These are phyloP conservation scores for Lasioglossum baleicum DNA, from an alignment of 1,140 invertebrate species.

Conservation along the genomic window DNA sequence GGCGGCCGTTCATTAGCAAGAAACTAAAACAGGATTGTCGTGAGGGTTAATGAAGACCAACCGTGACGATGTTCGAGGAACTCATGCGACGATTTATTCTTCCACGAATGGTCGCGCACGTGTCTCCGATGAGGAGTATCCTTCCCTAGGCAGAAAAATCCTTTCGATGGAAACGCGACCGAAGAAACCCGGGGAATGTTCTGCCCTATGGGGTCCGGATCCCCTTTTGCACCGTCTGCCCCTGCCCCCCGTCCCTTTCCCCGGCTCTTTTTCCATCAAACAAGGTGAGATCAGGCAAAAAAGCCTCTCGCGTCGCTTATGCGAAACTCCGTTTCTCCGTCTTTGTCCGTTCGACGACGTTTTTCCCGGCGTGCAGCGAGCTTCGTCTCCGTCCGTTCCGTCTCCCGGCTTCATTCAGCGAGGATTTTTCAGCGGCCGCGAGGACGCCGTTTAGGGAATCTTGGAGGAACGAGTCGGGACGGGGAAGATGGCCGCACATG, in stretches of 20 bases:
- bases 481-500: constrained; percentile 6
- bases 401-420: constrained; percentile 49
- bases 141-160: constrained; percentile 54
- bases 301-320: constrained; percentile 62
- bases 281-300: constrained; percentile 70
- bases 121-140: constrained; percentile 52
- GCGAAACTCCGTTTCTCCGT: constrained; percentile 43
- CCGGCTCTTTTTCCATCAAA: constrained; percentile 55
- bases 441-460: constrained; percentile 77
- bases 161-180: constrained; percentile 58
- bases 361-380: constrained; percentile 31
- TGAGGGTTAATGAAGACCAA: constrained; percentile 52
- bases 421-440: constrained; percentile 70
- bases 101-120: constrained; percentile 52
- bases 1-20: constrained; percentile 1
- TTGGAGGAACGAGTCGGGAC: constrained; percentile 65
- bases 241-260: constrained; percentile 3
- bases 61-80: constrained; percentile 41
- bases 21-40: constrained; percentile 18
- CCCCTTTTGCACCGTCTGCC: constrained; percentile 54
- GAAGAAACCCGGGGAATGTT: constrained; percentile 55
- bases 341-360: constrained; percentile 13
- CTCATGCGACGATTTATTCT: constrained; percentile 47
- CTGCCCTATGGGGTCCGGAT: constrained; percentile 55
- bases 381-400: constrained; percentile 29